A percentile compares a stretch with the other conserved stretches of the same genome.
phyloP scores from a whole-genome alignment of 2,888 invertebrate species.

The Leptodirus hochenwartii region DNA sequence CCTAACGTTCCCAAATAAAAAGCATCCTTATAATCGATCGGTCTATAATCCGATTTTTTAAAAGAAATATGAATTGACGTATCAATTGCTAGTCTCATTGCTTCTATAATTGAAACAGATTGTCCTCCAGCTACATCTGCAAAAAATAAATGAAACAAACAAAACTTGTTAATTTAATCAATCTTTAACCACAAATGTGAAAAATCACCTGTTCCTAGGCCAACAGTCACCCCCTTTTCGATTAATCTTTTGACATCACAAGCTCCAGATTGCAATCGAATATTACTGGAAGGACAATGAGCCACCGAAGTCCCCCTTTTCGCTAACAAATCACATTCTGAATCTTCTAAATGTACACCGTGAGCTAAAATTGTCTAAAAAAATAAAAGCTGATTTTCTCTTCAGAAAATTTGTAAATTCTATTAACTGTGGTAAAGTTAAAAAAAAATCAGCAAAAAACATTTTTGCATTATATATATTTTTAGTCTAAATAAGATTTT shows the following conservation, averaged over 20 bases:
- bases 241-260: slow-evolving; percentile 56
- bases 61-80: slow-evolving; percentile 50
- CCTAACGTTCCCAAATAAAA: slow-evolving; percentile 76
- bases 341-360: slow-evolving; percentile 52
- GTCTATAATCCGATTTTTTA: slow-evolving; percentile 24
- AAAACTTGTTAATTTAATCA: too few relatives aligned
- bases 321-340: slow-evolving; percentile 46
- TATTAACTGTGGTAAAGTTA: not conserved
- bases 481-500: not conserved
- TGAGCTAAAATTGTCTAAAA: slow-evolving; percentile 65
- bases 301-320: slow-evolving; percentile 47
- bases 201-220: slow-evolving; percentile 63
- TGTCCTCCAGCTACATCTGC: slow-evolving; percentile 74
- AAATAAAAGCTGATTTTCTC: slow-evolving; percentile 1
- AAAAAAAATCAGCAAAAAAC: slow-evolving; percentile 1
- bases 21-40: slow-evolving; percentile 54
- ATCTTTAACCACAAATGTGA: too few relatives aligned
- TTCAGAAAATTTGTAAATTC: not conserved
- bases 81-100: slow-evolving; percentile 52
- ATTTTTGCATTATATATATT: slow-evolving; percentile 1
- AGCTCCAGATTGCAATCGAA: slow-evolving; percentile 58
- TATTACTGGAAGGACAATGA: slow-evolving; percentile 80
- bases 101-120: slow-evolving; percentile 54
- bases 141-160: slow-evolving; percentile 8
- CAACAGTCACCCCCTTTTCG: slow-evolving; percentile 48